These are phyloP conservation scores for Chlorocebus sabaeus DNA, from an alignment of 2,113 vertebrate species.

Conservation along the genomic window DNA sequence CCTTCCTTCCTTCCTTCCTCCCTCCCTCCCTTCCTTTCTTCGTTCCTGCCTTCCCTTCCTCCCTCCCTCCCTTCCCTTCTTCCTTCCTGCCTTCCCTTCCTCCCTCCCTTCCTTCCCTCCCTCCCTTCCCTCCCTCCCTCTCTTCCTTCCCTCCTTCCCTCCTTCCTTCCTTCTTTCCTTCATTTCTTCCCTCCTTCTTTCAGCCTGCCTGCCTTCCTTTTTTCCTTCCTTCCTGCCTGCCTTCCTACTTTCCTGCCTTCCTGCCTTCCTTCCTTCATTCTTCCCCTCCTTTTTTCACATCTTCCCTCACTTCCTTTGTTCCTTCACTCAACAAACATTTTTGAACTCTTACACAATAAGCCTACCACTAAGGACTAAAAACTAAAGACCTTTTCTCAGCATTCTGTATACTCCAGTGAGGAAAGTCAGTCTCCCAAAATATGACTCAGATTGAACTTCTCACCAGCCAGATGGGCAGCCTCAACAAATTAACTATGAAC, in stretches of 20 bases:
- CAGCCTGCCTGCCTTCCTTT: no score
- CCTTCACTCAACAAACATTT: background rate
- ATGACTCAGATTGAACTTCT: background rate
- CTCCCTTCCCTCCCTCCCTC: background rate
- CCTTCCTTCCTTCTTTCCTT: background rate
- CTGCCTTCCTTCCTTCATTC: background rate
- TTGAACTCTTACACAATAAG: background rate
- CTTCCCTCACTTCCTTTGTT: background rate
- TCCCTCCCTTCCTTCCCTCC: background rate
- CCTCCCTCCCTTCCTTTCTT: background rate
- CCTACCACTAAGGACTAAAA: background rate
- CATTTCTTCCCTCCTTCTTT: background rate
- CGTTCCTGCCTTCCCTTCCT: accelerated
- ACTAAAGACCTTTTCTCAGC: background rate
- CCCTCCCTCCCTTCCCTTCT: accelerated
- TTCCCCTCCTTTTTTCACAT: background rate
- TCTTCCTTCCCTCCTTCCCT: no score
- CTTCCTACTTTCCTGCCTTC: no score
- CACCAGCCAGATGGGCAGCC: background rate
- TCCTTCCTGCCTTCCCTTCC: accelerated
- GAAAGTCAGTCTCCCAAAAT: background rate
- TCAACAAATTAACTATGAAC: background rate
- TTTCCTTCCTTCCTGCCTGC: no score
- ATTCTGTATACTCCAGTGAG: background rate
- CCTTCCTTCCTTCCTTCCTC: accelerated